A percentile compares a stretch with the other conserved stretches of the same genome.
Evolutionary conservation across 2,888 invertebrate genomes (phyloP).

Genomic region (Drosophila melanosoma): DNA sequence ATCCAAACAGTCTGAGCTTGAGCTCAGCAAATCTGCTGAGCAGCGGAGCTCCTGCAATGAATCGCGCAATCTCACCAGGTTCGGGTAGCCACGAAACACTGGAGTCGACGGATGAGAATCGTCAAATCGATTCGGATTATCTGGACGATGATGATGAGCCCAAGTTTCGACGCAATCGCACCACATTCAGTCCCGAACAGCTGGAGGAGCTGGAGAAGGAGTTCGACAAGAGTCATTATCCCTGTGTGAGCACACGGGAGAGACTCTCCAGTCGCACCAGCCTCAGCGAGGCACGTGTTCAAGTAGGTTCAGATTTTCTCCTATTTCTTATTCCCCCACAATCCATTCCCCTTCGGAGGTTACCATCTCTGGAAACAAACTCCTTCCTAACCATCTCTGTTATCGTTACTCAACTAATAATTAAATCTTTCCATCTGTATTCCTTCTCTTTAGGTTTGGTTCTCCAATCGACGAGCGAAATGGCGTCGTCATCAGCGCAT

Average conservation of each 20-base stretch:
- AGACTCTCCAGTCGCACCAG: slow-evolving; percentile 95
- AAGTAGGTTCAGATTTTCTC: slow-evolving; percentile 88
- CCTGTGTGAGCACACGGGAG: slow-evolving; percentile 96
- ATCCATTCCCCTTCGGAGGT: background rate
- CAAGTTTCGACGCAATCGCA: slow-evolving; percentile 96
- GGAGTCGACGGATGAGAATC: slow-evolving; percentile 84
- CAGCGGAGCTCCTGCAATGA: slow-evolving; percentile 44
- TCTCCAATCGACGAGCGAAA: slow-evolving; percentile 99
- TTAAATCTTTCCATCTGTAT: background rate
- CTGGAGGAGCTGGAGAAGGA: slow-evolving; percentile 97
- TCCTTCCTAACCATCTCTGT: background rate
- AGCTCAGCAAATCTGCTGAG: slow-evolving; percentile 65
- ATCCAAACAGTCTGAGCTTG: slow-evolving; percentile 47
- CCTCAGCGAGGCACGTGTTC: slow-evolving; percentile 96
- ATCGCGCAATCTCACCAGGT: slow-evolving; percentile 85
- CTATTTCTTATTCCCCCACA: background rate
- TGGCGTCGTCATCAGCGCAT: slow-evolving; percentile 98
- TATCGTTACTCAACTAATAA: background rate
- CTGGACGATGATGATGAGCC: slow-evolving; percentile 93
- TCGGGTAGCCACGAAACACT: slow-evolving; percentile 85
- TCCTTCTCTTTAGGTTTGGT: slow-evolving; percentile 91
- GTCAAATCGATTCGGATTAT: slow-evolving; percentile 89
- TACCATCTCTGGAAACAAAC: background rate
- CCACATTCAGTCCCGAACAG: slow-evolving; percentile 97
- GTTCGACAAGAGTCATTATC: slow-evolving; percentile 98